These are phyloP conservation scores for Leuciscus idus DNA, from an alignment of 2,113 vertebrate genomes.

Conservation along the genomic window DNA sequence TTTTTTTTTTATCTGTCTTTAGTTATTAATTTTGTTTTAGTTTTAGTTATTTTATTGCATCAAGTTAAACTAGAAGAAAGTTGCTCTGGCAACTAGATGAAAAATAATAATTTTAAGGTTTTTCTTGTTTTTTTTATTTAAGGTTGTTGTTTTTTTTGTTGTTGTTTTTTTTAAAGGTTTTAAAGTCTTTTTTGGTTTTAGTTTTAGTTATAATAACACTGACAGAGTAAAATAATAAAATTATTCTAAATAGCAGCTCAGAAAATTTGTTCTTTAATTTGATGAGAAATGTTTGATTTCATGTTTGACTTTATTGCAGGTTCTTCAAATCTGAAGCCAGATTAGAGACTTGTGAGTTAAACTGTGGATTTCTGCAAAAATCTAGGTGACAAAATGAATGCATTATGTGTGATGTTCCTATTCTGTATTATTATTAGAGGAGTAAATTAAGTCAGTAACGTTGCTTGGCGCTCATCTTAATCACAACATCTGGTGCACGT, in stretches of 20 bases:
- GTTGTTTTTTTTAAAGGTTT: too few relatives aligned
- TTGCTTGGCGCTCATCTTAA: slow-evolving; percentile 1
- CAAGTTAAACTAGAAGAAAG: not conserved
- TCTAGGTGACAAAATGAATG: not conserved
- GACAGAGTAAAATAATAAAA: not conserved
- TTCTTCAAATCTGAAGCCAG: not conserved
- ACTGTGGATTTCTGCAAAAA: not conserved
- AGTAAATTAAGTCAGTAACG: slow-evolving; percentile 35
- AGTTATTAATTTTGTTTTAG: not conserved
- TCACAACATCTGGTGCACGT: slow-evolving; percentile 50
- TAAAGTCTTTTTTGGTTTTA: too few relatives aligned
- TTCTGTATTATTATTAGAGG: not conserved
- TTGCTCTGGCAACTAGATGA: not conserved
- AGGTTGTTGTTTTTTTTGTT: too few relatives aligned
- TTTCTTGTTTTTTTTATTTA: too few relatives aligned
- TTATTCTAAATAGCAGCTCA: not conserved
- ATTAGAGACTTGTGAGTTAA: not conserved
- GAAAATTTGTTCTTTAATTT: not conserved
- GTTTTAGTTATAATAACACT: not conserved
- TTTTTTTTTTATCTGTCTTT: not conserved
- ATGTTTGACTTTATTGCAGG: not conserved
- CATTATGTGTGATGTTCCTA: not conserved
- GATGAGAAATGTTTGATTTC: not conserved
- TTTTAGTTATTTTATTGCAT: not conserved
- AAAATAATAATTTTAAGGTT: too few relatives aligned